Evolutionary conservation across 1,140 invertebrate genomes (phyloP).

Genomic region (Agraylea sexmaculata): DNA sequence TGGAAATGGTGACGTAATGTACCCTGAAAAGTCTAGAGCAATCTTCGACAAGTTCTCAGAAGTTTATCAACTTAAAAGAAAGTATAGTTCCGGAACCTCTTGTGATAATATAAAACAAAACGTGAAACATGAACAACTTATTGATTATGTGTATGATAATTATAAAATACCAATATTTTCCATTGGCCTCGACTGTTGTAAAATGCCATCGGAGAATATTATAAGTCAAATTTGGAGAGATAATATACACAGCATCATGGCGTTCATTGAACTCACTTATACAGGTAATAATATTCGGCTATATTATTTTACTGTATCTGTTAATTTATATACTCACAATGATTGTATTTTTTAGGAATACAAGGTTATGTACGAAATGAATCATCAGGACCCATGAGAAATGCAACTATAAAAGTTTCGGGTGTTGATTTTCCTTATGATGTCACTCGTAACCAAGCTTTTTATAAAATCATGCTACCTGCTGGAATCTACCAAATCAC

Average conservation of each 20-base stretch:
- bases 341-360: slow-evolving; percentile 44
- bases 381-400: slow-evolving; percentile 48
- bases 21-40: slow-evolving; percentile 30
- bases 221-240: slow-evolving; percentile 64
- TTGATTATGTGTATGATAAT: slow-evolving; percentile 44
- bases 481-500: slow-evolving; percentile 49
- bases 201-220: slow-evolving; percentile 53
- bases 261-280: slow-evolving; percentile 42
- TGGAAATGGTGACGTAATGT: slow-evolving; percentile 45
- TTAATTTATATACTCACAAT: not conserved
- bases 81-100: slow-evolving; percentile 18
- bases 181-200: slow-evolving; percentile 59
- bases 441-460: slow-evolving; percentile 52
- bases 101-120: slow-evolving; percentile 20
- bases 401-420: slow-evolving; percentile 56
- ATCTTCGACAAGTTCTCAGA: slow-evolving; percentile 42
- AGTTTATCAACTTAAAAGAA: slow-evolving; percentile 31
- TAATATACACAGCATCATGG: slow-evolving; percentile 57
- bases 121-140: slow-evolving; percentile 32
- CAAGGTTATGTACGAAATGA: slow-evolving; percentile 57
- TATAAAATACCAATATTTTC: slow-evolving; percentile 46
- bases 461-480: slow-evolving; percentile 55
- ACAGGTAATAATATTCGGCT: slow-evolving; percentile 33
- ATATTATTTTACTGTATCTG: slow-evolving; percentile 12
- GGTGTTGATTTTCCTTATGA: slow-evolving; percentile 42